phyloP scores from a whole-genome alignment of 2,888 invertebrate species.

The Imbricaverruca yamaguchii region DNA sequence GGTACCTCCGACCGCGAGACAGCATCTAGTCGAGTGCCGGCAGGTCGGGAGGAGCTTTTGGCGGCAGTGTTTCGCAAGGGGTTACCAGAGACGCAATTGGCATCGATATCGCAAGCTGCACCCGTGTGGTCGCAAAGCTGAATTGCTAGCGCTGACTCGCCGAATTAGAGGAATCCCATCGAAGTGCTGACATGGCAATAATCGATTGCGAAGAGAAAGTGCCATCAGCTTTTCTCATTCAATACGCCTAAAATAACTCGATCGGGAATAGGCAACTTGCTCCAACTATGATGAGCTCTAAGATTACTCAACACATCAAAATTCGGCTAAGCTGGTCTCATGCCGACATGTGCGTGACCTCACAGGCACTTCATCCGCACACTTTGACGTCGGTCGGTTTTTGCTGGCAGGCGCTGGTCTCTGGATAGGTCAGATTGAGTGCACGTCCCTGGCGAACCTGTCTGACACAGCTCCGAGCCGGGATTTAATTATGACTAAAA shows the following conservation, averaged over 20 bases:
- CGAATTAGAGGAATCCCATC: neutral
- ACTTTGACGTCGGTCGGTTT: neutral
- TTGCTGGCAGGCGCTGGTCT: neutral
- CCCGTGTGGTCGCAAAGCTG: neutral
- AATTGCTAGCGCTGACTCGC: neutral
- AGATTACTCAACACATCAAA: neutral
- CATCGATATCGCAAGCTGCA: neutral
- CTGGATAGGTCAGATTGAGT: neutral
- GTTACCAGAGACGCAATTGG: neutral
- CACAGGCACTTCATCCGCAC: neutral
- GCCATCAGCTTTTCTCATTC: neutral
- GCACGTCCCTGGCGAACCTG: too few relatives aligned
- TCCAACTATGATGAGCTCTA: neutral
- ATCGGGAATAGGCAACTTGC: neutral
- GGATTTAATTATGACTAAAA: slow-evolving; percentile 15
- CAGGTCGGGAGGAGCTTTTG: neutral
- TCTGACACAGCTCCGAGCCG: neutral
- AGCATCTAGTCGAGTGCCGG: neutral
- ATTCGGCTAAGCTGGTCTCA: neutral
- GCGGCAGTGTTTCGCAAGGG: neutral
- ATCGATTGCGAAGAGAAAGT: neutral
- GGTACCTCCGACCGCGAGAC: neutral
- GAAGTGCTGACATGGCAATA: neutral
- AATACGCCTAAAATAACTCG: neutral
- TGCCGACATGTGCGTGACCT: neutral